Base-by-base conservation (phyloP, 2,888 invertebrate species). In the Trichogramma evanescens region DNA sequence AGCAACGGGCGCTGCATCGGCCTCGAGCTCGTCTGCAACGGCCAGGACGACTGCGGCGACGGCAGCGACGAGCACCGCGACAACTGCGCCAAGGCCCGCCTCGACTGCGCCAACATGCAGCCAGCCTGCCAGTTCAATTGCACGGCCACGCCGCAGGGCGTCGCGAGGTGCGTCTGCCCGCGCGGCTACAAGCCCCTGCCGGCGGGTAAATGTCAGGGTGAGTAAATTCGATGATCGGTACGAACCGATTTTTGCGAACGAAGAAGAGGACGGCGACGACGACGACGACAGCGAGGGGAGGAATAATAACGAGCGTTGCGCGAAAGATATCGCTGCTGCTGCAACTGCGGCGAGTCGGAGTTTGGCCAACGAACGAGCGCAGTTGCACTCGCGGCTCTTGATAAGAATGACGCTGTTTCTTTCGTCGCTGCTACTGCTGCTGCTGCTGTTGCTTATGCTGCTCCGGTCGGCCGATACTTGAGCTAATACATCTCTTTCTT, bases 51-150 rank as follows among this genome's bases (percentile, higher is more conserved):
- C 60, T 88, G 88, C 68, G 76, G 80, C 0, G 87, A 88, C 75
- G 77, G 76, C 43, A 84, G 84, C 7, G 88, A 89, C 73, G 88
- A 88, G 76, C 79, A 81, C 3, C 26, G 26, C 26, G 26, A 26
- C 26, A 26, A 26, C 26, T 26, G 26, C 26, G 26, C 26, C 26
- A 26, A 26, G 26, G 26, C 26, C 26, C 26, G 26, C 2, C 26
- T 26, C 26, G 26, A 26, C 2, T 26, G 26, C 26, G 26, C 26
- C 26, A 26, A 26, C 2, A 1, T 26, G 26, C 26, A 3, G 2
- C 54, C 59, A 4, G 5, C 52, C 5, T 64, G 61, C 10, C 13
- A 8, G 1, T 50, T 56, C 0, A 56, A 13, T 1, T 64, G 64
- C 38, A n/a, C 54, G 4, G 50, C 61, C 3, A 63, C 63, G 10